Evolutionary conservation across 2,797 vertebrate genomes (phyloP).

Genomic region (Myotis myotis): DNA sequence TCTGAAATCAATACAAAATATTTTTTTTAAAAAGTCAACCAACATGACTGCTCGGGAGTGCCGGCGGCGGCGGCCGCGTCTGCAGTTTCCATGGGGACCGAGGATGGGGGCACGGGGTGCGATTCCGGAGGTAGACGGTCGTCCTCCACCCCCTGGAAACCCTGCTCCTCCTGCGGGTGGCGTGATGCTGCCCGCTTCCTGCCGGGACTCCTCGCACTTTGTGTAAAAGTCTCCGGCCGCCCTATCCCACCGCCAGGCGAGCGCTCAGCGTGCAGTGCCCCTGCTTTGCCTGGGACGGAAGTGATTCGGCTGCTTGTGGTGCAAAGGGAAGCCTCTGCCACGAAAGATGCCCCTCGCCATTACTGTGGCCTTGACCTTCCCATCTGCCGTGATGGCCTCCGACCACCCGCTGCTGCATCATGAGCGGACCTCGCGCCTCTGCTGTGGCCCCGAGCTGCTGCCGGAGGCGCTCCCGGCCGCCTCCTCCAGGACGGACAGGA

Average conservation of each 20-base stretch:
- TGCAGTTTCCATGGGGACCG: slow-evolving; percentile 84
- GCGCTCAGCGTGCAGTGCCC: slow-evolving; percentile 91
- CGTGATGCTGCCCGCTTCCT: slow-evolving; percentile 93
- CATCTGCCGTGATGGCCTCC: slow-evolving; percentile 86
- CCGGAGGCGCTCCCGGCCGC: slow-evolving; percentile 88
- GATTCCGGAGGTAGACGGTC: slow-evolving; percentile 83
- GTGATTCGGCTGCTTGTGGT: slow-evolving; percentile 91
- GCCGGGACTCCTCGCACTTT: slow-evolving; percentile 93
- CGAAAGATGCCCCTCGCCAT: slow-evolving; percentile 86
- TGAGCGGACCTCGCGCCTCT: slow-evolving; percentile 90
- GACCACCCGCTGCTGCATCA: slow-evolving; percentile 93
- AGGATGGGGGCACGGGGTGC: slow-evolving; percentile 84
- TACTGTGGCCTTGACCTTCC: slow-evolving; percentile 89
- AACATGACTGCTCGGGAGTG: not conserved
- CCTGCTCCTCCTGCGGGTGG: slow-evolving; percentile 92
- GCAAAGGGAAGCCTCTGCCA: slow-evolving; percentile 94
- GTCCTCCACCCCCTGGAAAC: slow-evolving; percentile 92
- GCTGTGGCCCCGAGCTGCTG: slow-evolving; percentile 90
- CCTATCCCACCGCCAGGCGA: slow-evolving; percentile 91
- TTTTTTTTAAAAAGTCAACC: no score
- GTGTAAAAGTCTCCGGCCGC: slow-evolving; percentile 95
- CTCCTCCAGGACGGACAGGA: slow-evolving; percentile 88
- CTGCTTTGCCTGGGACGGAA: slow-evolving; percentile 92
- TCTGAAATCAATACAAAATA: no score
- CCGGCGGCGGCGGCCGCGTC: not conserved